Evolutionary conservation across 2,888 invertebrate species (phyloP).

Genomic region (Drosophila pseudotakahashii): DNA sequence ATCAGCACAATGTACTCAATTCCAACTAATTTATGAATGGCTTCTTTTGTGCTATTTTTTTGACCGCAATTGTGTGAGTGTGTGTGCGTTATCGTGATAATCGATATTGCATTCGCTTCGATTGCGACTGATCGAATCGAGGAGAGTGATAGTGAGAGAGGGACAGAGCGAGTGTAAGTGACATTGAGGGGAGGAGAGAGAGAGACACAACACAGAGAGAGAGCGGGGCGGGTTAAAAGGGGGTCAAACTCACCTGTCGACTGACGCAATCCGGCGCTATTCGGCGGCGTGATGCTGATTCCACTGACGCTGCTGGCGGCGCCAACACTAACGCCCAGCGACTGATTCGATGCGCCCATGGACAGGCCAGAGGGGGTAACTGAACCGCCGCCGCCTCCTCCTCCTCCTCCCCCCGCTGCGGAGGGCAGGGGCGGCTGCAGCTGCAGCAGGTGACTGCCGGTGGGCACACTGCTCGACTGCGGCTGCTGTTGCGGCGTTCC

Average conservation of each 20-base stretch:
- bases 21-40: not conserved
- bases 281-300: slow-evolving; percentile 81
- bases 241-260: slow-evolving; percentile 75
- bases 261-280: slow-evolving; percentile 81
- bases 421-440: slow-evolving; percentile 62
- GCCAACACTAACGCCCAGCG: slow-evolving; percentile 65
- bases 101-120: slow-evolving; percentile 15
- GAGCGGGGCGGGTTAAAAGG: slow-evolving; percentile 12
- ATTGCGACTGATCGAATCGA: slow-evolving; percentile 21
- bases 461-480: slow-evolving; percentile 75
- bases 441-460: slow-evolving; percentile 73
- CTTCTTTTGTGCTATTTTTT: slow-evolving; percentile 3
- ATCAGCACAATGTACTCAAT: not conserved
- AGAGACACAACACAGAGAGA: slow-evolving; percentile 52
- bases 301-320: slow-evolving; percentile 65
- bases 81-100: slow-evolving; percentile 16
- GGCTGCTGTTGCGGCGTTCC: slow-evolving; percentile 55
- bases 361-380: slow-evolving; percentile 55
- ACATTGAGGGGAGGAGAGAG: slow-evolving; percentile 24
- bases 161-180: slow-evolving; percentile 17
- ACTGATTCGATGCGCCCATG: slow-evolving; percentile 77
- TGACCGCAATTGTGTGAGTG: slow-evolving; percentile 10
- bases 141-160: not conserved
- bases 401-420: slow-evolving; percentile 13
- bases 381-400: slow-evolving; percentile 5